These are phyloP conservation scores for Tachysurus fulvidraco DNA, from an alignment of 2,113 vertebrate species.

Conservation along the genomic window DNA sequence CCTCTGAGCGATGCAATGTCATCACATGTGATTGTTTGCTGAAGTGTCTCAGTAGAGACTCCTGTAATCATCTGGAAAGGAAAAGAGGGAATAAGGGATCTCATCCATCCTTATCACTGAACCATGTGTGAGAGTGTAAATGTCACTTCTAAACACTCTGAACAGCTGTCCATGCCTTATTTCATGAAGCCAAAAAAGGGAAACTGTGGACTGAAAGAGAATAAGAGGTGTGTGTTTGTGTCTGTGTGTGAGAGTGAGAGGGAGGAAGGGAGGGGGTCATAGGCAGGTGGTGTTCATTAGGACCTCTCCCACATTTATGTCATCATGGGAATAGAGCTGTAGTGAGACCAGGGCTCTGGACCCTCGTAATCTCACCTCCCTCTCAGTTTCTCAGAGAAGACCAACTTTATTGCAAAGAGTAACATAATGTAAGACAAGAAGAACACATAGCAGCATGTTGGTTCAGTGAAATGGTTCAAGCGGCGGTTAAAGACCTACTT, in stretches of 20 bases:
- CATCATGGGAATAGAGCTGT: conserved; percentile 24
- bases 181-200: conserved; percentile 36
- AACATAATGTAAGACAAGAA: not conserved
- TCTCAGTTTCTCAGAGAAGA: not conserved
- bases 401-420: not conserved
- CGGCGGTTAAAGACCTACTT: too few species aligned
- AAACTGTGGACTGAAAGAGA: conserved; percentile 33
- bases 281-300: conserved; percentile 45
- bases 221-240: not conserved
- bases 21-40: conserved; percentile 46
- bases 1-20: conserved; percentile 26
- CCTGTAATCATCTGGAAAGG: conserved; percentile 47
- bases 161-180: conserved; percentile 53
- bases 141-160: conserved; percentile 38
- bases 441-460: not conserved
- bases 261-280: conserved; percentile 4
- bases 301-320: conserved; percentile 37
- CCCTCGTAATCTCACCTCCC: conserved; percentile 11
- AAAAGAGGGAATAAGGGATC: conserved; percentile 33
- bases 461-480: not conserved
- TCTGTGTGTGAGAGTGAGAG: conserved; percentile 13
- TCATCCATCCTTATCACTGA: conserved; percentile 42
- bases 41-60: conserved; percentile 38
- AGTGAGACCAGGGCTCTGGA: conserved; percentile 26
- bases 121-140: conserved; percentile 24